These are phyloP conservation scores for Heliangelus exortis DNA, from an alignment of 2,797 vertebrate species.

Conservation along the genomic window DNA sequence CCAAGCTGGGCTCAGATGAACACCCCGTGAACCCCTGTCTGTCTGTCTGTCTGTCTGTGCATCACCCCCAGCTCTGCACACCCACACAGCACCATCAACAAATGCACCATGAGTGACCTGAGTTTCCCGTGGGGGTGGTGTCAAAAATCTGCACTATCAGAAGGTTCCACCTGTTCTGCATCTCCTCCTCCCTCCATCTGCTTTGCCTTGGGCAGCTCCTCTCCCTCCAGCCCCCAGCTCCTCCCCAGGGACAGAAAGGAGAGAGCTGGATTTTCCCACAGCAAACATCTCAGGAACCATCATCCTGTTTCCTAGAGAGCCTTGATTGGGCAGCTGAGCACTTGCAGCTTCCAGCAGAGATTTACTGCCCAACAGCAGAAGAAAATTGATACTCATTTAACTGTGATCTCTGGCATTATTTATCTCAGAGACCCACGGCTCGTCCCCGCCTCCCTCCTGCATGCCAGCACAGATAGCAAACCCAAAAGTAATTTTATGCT, in stretches of 20 bases:
- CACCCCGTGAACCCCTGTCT: neutral
- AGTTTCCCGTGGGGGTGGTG: accelerated
- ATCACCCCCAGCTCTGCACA: accelerated
- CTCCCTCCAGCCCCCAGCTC: neutral
- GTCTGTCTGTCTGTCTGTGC: accelerated
- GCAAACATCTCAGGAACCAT: neutral
- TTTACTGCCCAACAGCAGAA: neutral
- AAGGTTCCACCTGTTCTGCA: neutral
- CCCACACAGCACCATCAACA: accelerated
- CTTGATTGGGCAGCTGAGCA: neutral
- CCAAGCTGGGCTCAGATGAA: neutral
- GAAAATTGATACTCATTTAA: accelerated
- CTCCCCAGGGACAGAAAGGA: too few species aligned
- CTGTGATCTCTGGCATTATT: accelerated
- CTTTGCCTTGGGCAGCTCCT: neutral
- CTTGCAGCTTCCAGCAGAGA: neutral
- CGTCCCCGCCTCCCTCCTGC: accelerated
- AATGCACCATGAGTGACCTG: accelerated
- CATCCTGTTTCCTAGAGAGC: accelerated
- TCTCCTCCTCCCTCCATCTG: accelerated
- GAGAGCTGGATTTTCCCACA: neutral
- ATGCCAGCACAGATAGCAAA: neutral
- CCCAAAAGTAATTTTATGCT: neutral
- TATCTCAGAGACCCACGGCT: neutral
- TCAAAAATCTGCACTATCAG: accelerated